Base-by-base conservation (phyloP, 2,888 invertebrate genomes). In the Autographa pulchrina region DNA sequence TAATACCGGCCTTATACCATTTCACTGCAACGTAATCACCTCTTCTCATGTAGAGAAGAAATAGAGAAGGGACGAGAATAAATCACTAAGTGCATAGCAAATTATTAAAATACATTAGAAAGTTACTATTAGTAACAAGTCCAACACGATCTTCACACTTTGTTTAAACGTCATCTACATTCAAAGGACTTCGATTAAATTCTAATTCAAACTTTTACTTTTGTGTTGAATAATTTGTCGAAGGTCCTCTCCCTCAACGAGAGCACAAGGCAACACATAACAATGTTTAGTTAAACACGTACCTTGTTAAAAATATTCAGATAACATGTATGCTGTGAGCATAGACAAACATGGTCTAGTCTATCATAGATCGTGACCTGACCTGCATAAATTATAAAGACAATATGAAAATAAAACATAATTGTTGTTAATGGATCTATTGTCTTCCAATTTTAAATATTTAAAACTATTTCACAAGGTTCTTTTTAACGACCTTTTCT, bases 181-280 rank as follows among this genome's bases (percentile, higher is more conserved):
- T 1, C 14, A 14, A 43, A 43, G 13, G 18, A 52, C 48, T 69
- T 67, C 20, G n/a, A n/a, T n/a, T n/a, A n/a, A n/a, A n/a, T n/a
- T n/a, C n/a, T n/a, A n/a, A n/a, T n/a, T n/a, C n/a, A n/a, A n/a
- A 32, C 54, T 75, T 79, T 72, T 65, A 62, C 62, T 65, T 41
- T 56, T 35, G 11, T 54, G 67, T 68, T 18, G 65, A 65, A 48
- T 71, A 18, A 70, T 65, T 43, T 75, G 62, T 48, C 48, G 16
- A 56, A 65, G 58, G 38, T 52, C 38, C 13, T 64, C 68, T 56
- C 43, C 56, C 67, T 65, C 62, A 62, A 65, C 67, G 59, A 62
- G 65, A 60, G 20, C 65, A 68, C 67, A 65, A 76, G 65, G 77
- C 25, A 61, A 62, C 66, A 48, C 18, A 62, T 61, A 65, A 65